These are phyloP conservation scores for Leuctra nigra DNA, from an alignment of 2,888 invertebrate genomes.

Conservation along the genomic window DNA sequence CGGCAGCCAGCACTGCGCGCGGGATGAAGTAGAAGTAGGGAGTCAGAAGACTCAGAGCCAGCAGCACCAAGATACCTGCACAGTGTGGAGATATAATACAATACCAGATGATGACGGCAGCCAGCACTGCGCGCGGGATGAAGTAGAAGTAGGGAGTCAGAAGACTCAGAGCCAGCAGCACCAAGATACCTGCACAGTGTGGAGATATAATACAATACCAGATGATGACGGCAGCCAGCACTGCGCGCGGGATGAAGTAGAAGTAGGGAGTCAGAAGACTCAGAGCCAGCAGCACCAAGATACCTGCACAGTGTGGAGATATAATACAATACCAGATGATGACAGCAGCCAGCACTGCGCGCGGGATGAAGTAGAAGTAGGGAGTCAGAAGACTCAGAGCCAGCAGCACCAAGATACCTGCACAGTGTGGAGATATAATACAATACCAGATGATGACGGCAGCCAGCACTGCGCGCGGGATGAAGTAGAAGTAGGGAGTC, in stretches of 20 bases:
- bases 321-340: too few relatives aligned
- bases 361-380: slow-evolving; percentile 83
- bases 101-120: slow-evolving; percentile 86
- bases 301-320: too few relatives aligned
- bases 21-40: slow-evolving; percentile 28
- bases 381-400: slow-evolving; percentile 82
- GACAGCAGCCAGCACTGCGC: slow-evolving; percentile 83
- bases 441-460: slow-evolving; percentile 93
- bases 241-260: slow-evolving; percentile 81
- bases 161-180: slow-evolving; percentile 74
- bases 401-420: slow-evolving; percentile 71
- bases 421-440: too few relatives aligned
- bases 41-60: slow-evolving; percentile 31
- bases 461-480: slow-evolving; percentile 82
- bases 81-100: too few relatives aligned
- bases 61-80: slow-evolving; percentile 40
- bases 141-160: slow-evolving; percentile 85
- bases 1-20: not conserved
- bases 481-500: slow-evolving; percentile 83
- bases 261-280: slow-evolving; percentile 83
- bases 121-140: slow-evolving; percentile 82
- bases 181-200: slow-evolving; percentile 73
- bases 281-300: slow-evolving; percentile 75
- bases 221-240: slow-evolving; percentile 87
- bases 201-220: too few relatives aligned